Conservation (phyloP, 2,113 vertebrate species). For the Procavia capensis region DNA sequence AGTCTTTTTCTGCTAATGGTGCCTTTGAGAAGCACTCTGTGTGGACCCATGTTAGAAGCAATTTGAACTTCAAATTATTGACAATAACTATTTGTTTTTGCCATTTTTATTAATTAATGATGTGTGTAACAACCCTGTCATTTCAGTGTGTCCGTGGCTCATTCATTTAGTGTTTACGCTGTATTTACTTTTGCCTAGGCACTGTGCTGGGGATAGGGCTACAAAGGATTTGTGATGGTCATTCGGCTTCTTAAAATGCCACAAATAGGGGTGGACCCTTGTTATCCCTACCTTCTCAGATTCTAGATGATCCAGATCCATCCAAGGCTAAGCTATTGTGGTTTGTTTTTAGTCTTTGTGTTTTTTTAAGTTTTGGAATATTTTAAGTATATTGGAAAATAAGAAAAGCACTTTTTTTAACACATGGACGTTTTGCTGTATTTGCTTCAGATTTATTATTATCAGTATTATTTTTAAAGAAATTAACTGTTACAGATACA, state of each 20-base stretch:
- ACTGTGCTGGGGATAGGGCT: neutral
- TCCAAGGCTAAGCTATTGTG: neutral
- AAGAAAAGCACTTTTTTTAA: neutral
- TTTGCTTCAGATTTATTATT: conserved; percentile 17
- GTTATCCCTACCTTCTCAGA: neutral
- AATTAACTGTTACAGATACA: neutral
- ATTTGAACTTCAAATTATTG: conserved; percentile 11
- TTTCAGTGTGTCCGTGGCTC: neutral
- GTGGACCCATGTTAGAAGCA: neutral
- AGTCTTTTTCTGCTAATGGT: neutral
- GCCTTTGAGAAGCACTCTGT: neutral
- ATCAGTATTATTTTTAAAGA: neutral
- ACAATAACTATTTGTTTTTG: neutral
- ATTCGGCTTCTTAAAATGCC: neutral
- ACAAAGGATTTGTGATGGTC: neutral
- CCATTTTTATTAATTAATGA: neutral
- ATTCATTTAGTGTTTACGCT: neutral
- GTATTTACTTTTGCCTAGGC: neutral
- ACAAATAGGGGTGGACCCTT: neutral
- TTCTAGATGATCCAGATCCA: neutral
- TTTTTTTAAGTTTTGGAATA: neutral
- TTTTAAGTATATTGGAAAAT: neutral
- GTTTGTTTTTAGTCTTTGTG: neutral
- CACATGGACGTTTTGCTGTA: neutral
- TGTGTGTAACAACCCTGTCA: neutral